Evolutionary conservation across 2,113 vertebrate species (phyloP), one percentile per base, ranked within the genome.

Genomic region (Aleadryas rufinucha): DNA sequence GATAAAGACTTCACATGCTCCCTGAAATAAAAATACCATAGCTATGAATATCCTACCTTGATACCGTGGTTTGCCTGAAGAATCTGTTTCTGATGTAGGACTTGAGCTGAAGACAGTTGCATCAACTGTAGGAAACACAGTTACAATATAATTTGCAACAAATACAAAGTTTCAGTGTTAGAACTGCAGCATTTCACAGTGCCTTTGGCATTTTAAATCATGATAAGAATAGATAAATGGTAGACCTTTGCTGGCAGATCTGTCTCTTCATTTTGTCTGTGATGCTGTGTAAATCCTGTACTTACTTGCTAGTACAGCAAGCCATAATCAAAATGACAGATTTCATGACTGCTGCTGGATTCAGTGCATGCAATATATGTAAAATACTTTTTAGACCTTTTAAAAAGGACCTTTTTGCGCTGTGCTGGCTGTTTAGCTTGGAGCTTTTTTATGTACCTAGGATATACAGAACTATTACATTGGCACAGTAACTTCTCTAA

Each of bases 71-170:
- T 99, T 99, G 82, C 99, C 99, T 97, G 98, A 98, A 88, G 97
- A 95, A 97, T 99, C 99, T 7, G 99, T 98, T n/a, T 99, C 98
- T 93, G 98, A 99, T n/a, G 98, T 97, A 85, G 99, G 99, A 91
- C 98, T 90, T 80, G 98, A 97, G 74, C 98, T 99, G 97, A 99
- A 99, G 96, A 99, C 98, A 82, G 99, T 98, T 57, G 95, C 97
- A 93, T 98, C 99, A 85, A 98, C 99, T 98, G 95, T 85, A 84
- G 78, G 80, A 94, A 72, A 92, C 35, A 96, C 9, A 89, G 22
- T 89, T 63, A 74, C 28, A 71, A 89, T 50, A 72, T 56, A 70
- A 35, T 84, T 75, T 69, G 44, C 61, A 89, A 84, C 47, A 87
- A 91, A 53, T 24, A 57, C 3, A 2, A 79, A 7, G 6, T 74